Conservation (phyloP, 2,113 vertebrate genomes). For the Neomonachus schauinslandi region DNA sequence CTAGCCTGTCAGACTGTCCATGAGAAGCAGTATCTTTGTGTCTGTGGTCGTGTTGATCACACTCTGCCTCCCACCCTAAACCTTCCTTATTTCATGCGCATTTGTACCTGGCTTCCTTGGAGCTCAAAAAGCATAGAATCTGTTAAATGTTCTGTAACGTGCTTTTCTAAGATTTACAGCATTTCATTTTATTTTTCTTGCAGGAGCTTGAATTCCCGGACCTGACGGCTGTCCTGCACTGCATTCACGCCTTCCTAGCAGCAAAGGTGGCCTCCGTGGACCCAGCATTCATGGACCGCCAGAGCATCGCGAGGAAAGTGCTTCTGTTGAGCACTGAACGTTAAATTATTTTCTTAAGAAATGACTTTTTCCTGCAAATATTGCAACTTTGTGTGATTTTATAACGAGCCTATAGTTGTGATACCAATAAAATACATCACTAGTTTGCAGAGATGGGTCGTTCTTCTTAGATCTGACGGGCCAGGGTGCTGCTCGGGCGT, state of each 20-base stretch:
- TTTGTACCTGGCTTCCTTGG: neutral
- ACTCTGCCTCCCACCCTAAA: neutral
- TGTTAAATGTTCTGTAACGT: rapidly evolving
- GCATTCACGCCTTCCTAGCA: conserved; percentile 95
- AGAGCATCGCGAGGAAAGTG: conserved; percentile 88
- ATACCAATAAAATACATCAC: conserved; percentile 78
- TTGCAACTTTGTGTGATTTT: conserved; percentile 83
- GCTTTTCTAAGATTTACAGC: neutral
- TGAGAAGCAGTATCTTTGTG: neutral
- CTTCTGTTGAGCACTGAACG: conserved; percentile 67
- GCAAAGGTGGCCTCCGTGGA: conserved; percentile 97
- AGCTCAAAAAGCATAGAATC: neutral
- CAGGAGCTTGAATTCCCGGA: conserved; percentile 97
- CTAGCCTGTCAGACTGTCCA: neutral
- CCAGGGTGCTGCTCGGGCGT: conserved; percentile 53
- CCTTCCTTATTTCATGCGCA: rapidly evolving
- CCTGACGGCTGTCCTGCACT: conserved; percentile 94
- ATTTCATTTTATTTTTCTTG: conserved; percentile 39
- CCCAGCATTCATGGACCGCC: conserved; percentile 91
- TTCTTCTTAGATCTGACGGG: conserved; percentile 57
- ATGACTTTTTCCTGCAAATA: conserved; percentile 81
- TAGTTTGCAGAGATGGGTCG: conserved; percentile 76
- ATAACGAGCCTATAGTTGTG: conserved; percentile 81
- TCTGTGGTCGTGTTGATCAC: too few species aligned
- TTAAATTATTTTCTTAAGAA: conserved; percentile 87